A percentile compares a stretch with the other conserved stretches of the same genome.
Conservation (phyloP, 2,797 vertebrate genomes). For the Natrix natrix region DNA sequence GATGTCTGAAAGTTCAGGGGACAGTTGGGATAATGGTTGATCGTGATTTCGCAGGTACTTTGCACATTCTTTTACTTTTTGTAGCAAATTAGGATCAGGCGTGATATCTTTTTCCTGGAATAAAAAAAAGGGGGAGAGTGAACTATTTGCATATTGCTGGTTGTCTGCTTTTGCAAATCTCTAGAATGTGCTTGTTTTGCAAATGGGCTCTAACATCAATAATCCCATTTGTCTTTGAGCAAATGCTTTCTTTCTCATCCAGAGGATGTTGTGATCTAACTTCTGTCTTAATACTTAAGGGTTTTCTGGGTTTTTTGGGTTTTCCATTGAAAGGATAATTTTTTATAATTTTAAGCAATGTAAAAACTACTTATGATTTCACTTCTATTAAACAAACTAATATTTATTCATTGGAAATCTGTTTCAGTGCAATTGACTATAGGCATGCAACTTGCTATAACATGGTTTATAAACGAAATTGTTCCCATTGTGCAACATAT, state of each 20-base stretch:
- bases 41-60: constrained; percentile 82
- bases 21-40: constrained; percentile 80
- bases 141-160: constrained; percentile 1
- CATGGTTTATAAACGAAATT: background rate
- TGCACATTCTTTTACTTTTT: constrained; percentile 91
- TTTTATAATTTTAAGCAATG: background rate
- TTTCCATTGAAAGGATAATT: background rate
- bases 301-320: background rate
- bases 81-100: constrained; percentile 89
- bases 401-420: background rate
- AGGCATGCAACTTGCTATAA: background rate
- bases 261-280: background rate
- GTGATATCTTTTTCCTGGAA: constrained; percentile 93
- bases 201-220: constrained; percentile 6
- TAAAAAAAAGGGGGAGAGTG: constrained; percentile 25
- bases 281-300: background rate
- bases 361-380: background rate
- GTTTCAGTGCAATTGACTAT: background rate
- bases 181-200: constrained; percentile 1
- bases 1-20: constrained; percentile 86
- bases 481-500: background rate
- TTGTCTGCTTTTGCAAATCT: background rate
- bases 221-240: background rate
- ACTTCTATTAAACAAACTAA: constrained; percentile 22
- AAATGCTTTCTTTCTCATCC: background rate